These are phyloP conservation scores for Caenorhabditis remanei DNA, from an alignment of 1,140 invertebrate genomes.

Conservation along the genomic window DNA sequence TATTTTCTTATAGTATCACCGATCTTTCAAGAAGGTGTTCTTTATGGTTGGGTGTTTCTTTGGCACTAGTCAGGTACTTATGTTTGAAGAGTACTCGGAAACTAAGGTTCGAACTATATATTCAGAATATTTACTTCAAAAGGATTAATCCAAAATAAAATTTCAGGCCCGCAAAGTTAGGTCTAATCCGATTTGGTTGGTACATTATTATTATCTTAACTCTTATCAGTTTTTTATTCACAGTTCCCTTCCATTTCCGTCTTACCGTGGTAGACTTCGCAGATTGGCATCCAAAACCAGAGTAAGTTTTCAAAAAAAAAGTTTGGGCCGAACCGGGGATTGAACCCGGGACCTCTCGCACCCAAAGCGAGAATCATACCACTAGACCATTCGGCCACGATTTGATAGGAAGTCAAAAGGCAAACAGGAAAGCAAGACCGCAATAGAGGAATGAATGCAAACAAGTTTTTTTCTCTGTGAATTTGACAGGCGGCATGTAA, in stretches of 20 bases:
- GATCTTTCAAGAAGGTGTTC: neutral
- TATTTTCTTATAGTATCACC: neutral
- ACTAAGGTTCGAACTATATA: no score
- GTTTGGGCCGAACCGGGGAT: constrained; percentile 68
- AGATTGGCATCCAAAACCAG: neutral
- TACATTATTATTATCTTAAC: neutral
- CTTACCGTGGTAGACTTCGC: no score
- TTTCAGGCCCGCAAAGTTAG: neutral
- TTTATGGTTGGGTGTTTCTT: neutral
- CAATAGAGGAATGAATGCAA: neutral
- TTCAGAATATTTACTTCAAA: no score
- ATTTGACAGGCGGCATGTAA: neutral
- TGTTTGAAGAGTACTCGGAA: neutral
- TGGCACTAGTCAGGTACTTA: neutral
- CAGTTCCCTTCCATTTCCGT: no score
- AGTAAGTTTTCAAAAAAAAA: neutral
- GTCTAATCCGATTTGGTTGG: neutral
- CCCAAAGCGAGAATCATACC: no score
- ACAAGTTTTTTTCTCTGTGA: no score
- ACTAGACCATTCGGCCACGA: no score
- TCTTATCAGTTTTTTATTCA: neutral
- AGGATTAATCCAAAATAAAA: no score
- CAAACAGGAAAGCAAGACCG: no score
- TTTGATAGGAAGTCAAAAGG: no score
- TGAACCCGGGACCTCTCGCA: constrained; percentile 62